Evolutionary conservation across 2,888 invertebrate species (phyloP).

Genomic region (Apoderus coryli): DNA sequence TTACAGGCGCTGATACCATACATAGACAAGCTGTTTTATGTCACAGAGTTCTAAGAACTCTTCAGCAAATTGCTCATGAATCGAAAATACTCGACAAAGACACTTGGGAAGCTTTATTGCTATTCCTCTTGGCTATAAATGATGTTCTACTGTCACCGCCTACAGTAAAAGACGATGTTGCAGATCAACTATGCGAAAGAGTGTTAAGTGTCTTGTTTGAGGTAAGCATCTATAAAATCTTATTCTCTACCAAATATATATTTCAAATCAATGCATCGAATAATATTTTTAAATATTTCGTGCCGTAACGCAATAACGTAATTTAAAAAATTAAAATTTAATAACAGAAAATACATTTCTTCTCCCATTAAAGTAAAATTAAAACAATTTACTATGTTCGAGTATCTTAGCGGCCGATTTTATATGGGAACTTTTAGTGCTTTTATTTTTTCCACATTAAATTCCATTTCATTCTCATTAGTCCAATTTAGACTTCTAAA

Average conservation of each 20-base stretch:
- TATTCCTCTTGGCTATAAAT: constrained; percentile 81
- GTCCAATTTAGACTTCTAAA: too few relatives aligned
- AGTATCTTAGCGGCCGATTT: too few relatives aligned
- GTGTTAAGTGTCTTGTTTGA: constrained; percentile 89
- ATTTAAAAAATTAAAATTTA: too few relatives aligned
- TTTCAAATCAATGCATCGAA: too few relatives aligned
- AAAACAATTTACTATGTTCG: too few relatives aligned
- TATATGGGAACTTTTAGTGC: too few relatives aligned
- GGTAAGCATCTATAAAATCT: constrained; percentile 31
- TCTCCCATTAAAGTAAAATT: constrained; percentile 1
- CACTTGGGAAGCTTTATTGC: constrained; percentile 81
- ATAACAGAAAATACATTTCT: too few relatives aligned
- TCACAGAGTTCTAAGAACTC: constrained; percentile 74
- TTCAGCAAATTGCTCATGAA: constrained; percentile 66
- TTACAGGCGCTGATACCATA: constrained; percentile 72
- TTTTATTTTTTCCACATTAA: constrained; percentile 8
- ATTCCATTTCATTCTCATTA: too few relatives aligned
- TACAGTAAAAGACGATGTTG: constrained; percentile 83
- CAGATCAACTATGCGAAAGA: constrained; percentile 83
- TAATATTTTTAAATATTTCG: too few relatives aligned
- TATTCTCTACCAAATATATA: too few relatives aligned
- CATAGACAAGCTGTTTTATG: constrained; percentile 88
- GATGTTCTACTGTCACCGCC: constrained; percentile 86
- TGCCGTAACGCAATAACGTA: too few relatives aligned
- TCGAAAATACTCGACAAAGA: constrained; percentile 63